Conservation (phyloP, 2,888 invertebrate genomes). For the Drosophila neotestacea region DNA sequence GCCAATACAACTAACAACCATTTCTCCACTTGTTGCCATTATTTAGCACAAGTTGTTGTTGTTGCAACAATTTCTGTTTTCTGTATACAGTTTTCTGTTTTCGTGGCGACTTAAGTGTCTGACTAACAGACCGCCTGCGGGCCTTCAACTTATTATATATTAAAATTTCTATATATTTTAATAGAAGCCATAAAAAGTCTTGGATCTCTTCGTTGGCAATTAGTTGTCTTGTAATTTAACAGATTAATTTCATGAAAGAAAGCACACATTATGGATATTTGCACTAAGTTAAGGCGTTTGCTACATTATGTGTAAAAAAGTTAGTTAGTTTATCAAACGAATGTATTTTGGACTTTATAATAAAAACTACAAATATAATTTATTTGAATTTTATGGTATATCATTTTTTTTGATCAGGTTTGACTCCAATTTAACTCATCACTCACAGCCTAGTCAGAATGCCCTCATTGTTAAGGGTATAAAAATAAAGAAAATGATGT, state of each 20-base stretch:
- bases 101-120: slow-evolving; percentile 21
- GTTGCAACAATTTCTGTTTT: slow-evolving; percentile 14
- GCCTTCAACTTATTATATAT: slow-evolving; percentile 32
- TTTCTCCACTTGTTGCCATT: slow-evolving; percentile 48
- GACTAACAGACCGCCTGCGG: slow-evolving; percentile 21
- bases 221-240: slow-evolving; percentile 25
- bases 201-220: slow-evolving; percentile 21
- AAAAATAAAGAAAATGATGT: slow-evolving; percentile 16
- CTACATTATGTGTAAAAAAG: slow-evolving; percentile 18
- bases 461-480: not conserved
- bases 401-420: too few species aligned
- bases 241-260: slow-evolving; percentile 26
- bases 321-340: too few species aligned
- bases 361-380: too few species aligned
- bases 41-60: slow-evolving; percentile 38
- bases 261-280: not conserved
- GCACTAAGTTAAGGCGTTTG: not conserved
- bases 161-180: slow-evolving; percentile 34
- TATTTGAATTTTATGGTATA: too few species aligned
- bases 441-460: not conserved
- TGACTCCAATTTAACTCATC: too few species aligned
- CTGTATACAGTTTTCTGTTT: slow-evolving; percentile 1
- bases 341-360: too few species aligned
- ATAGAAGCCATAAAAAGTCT: slow-evolving; percentile 28
- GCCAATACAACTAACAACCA: slow-evolving; percentile 16